Evolutionary conservation across 2,797 vertebrate genomes (phyloP), one percentile per base, ranked within the genome.

Genomic region (Pseudomugil tenellus): DNA sequence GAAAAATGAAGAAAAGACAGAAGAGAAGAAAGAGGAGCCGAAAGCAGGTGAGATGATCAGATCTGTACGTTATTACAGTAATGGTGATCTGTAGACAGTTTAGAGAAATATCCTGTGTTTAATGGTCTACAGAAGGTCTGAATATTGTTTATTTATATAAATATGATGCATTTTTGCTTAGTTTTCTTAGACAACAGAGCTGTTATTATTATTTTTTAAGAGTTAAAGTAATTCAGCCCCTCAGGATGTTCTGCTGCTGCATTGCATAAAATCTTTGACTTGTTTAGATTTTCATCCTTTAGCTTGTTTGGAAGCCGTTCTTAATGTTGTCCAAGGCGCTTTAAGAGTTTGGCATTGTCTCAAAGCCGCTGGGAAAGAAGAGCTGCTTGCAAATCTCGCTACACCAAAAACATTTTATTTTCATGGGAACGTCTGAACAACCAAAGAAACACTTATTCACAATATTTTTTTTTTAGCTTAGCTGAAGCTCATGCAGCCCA

Each of bases 21-120:
- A 77, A 0, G 57, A 72, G 0, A 68, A 78, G 0, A 69, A 79
- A 32, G 67, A 85, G 0, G 66, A 80, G 1, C 25, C 51, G 0
- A 62, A 61, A 58, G 1, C 79, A 51, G 83, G 84, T 85, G 43
- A 72, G 35, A 11, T 46, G 28, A 16, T 16, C 26, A 39, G 25
- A 29, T 34, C 16, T 34, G 14, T 54, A 3, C 11, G 6, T 3
- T 2, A 48, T 21, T 48, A 13, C 3, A 17, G 43, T 48, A n/a
- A 3, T 21, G 10, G n/a, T 14, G n/a, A 48, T 21, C 43, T n/a
- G 17, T 43, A 14, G 2, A 19, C 8, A 19, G 39, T 19, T 17
- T 19, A 19, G 39, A 12, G 29, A 31, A 31, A 31, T 31, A 31
- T 3, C 29, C 6, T 31, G 29, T 31, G 3, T 31, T 31, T 31